A percentile compares a stretch with the other conserved stretches of the same genome.
phyloP scores from a whole-genome alignment of 2,113 vertebrate genomes.

The Cricetomys ansorgei region DNA sequence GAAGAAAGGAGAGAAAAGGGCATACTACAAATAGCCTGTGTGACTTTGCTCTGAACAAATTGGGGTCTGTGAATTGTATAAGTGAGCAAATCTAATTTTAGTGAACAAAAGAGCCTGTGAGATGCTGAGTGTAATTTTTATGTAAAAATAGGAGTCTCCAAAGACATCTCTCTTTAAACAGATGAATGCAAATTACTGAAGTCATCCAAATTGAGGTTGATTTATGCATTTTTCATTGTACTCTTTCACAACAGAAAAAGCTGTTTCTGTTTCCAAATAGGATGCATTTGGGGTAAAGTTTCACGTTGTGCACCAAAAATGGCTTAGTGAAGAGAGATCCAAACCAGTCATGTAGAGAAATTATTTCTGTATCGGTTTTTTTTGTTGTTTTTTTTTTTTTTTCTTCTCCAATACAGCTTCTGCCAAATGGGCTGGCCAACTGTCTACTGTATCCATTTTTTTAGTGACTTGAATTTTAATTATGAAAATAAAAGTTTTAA shows the following conservation, averaged over 20 bases:
- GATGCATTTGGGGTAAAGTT: constrained; percentile 75
- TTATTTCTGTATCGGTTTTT: constrained; percentile 56
- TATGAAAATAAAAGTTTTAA: constrained; percentile 70
- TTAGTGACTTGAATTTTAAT: constrained; percentile 78
- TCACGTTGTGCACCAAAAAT: constrained; percentile 67
- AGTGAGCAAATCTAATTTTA: constrained; percentile 73
- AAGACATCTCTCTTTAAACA: constrained; percentile 65
- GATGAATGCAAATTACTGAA: constrained; percentile 71
- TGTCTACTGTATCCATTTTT: constrained; percentile 71
- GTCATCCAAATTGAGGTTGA: constrained; percentile 78
- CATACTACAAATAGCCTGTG: background rate
- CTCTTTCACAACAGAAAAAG: constrained; percentile 81
- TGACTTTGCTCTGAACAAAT: constrained; percentile 57
- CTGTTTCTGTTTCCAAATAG: constrained; percentile 79
- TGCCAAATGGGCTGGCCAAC: constrained; percentile 76
- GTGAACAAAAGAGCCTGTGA: constrained; percentile 66
- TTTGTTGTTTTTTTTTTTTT: background rate
- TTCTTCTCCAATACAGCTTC: constrained; percentile 10
- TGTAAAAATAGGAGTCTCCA: constrained; percentile 60
- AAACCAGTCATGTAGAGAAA: constrained; percentile 71
- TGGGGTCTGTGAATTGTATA: constrained; percentile 70
- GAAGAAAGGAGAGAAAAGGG: background rate
- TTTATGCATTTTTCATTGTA: constrained; percentile 82
- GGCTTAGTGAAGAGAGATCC: constrained; percentile 62
- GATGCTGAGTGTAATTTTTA: constrained; percentile 59